These are phyloP conservation scores for Myotis findleyi DNA, from an alignment of 2,797 vertebrate genomes.

Conservation along the genomic window DNA sequence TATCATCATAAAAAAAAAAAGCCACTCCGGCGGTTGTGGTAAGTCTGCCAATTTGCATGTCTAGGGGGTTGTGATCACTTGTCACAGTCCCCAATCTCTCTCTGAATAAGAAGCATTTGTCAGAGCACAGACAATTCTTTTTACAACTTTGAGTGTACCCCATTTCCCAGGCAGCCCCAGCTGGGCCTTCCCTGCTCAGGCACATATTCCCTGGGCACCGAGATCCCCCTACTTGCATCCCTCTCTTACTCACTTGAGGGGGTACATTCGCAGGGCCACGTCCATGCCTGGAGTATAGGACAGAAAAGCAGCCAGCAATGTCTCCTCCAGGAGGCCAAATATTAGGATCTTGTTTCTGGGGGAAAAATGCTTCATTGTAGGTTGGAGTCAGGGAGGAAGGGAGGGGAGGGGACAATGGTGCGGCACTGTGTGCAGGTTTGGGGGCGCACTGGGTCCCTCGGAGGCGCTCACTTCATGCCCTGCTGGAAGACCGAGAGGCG, in stretches of 20 bases:
- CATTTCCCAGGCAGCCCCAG: too few species aligned
- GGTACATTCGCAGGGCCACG: conserved; percentile 87
- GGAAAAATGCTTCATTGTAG: not conserved
- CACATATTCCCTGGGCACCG: too few species aligned
- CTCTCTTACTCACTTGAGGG: conserved; percentile 84
- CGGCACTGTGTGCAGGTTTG: too few species aligned
- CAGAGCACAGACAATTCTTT: not conserved
- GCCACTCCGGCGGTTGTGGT: not conserved
- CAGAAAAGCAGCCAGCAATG: conserved; percentile 83
- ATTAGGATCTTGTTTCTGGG: conserved; percentile 88
- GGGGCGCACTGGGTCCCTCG: fast-evolving
- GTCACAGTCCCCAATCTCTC: not conserved
- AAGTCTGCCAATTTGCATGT: not conserved
- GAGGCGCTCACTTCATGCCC: conserved; percentile 92
- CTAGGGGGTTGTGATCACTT: not conserved
- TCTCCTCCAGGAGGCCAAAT: conserved; percentile 91
- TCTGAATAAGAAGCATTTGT: not conserved
- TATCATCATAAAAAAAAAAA: not conserved
- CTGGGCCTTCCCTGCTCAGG: not conserved
- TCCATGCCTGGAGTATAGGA: conserved; percentile 93
- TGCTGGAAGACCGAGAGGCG: conserved; percentile 96
- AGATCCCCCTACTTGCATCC: fast-evolving
- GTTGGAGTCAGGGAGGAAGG: not conserved
- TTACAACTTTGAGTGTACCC: not conserved
- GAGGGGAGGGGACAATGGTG: not conserved